Evolutionary conservation across 1,140 invertebrate genomes (phyloP), one percentile per base, ranked within the genome.

Genomic region (Zaprionus ghesquierei): DNA sequence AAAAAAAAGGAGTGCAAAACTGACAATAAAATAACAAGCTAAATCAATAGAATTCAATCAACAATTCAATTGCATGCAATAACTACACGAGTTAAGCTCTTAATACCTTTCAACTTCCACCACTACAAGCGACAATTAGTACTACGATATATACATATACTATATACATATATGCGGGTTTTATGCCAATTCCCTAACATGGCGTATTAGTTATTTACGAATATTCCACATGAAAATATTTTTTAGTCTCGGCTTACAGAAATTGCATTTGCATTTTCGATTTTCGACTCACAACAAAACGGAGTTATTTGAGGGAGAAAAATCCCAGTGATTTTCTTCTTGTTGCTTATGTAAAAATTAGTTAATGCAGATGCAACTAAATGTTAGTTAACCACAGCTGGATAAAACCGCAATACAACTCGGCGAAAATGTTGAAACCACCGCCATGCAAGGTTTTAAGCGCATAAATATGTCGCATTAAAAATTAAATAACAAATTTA

Each of bases 401-500:
- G 62, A 59, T 54, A 49, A 54, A 74, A 75, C 82, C 78, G 68
- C 77, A 80, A 58, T 35, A 58, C 54, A 55, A 74, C 25, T 31
- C 35, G 31, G 18, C 59, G 5, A 55, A 58, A 71, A 64, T 22
- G 23, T 23, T 12, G 20, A 63, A 77, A 70, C 27, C 54, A 59
- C 33, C 35, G 35, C 35, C 35, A 41, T 46, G 10, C 46, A 49
- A 15, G 38, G 49, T 46, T 56, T 85, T 72, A 85, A 80, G 66
- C 69, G 53, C 33, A 77, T 53, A 70, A 75, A 64, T 64, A 46
- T 77, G 31, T 59, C 50, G 23, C 74, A 89, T 79, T 82, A 77
- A 82, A 79, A 63, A 77, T 81, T 72, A 78, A 85, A 81, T 54
- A 75, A 53, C 66, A 41, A 50, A 75, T 69, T 69, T 41, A 76